Evolutionary conservation across 1,140 invertebrate genomes (phyloP).

Genomic region (Penaeus vannamei): DNA sequence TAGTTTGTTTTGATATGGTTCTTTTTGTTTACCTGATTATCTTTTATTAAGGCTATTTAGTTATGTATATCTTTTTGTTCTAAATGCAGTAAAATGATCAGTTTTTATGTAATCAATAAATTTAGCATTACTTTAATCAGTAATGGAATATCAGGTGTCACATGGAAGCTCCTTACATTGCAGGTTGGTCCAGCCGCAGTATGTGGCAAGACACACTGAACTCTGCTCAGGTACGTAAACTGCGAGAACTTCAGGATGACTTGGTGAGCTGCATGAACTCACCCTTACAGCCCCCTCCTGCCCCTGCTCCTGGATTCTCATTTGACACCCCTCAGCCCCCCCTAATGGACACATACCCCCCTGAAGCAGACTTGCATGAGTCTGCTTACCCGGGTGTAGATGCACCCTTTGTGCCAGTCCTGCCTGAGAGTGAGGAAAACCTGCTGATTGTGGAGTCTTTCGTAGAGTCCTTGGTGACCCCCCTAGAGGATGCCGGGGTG

Average conservation of each 20-base stretch:
- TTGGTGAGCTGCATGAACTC: conserved; percentile 58
- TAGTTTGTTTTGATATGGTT: too few species aligned
- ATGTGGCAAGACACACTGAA: conserved; percentile 63
- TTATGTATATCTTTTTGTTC: too few species aligned
- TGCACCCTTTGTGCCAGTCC: conserved; percentile 19
- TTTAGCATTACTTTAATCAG: too few species aligned
- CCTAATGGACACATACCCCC: neutral
- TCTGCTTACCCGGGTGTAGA: conserved; percentile 39
- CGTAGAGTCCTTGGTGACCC: conserved; percentile 59
- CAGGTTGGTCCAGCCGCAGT: conserved; percentile 64
- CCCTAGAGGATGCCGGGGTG: conserved; percentile 62
- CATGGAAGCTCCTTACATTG: neutral
- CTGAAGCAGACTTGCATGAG: conserved; percentile 2
- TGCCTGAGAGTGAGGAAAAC: conserved; percentile 28
- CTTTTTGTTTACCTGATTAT: too few species aligned
- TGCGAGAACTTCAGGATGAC: conserved; percentile 61
- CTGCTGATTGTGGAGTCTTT: conserved; percentile 40
- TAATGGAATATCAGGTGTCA: too few species aligned
- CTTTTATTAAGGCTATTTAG: too few species aligned
- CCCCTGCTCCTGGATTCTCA: conserved; percentile 16
- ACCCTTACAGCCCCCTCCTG: conserved; percentile 31
- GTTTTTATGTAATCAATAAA: too few species aligned
- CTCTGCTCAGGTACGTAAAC: conserved; percentile 66
- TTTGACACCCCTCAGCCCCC: neutral
- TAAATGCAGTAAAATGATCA: too few species aligned